These are phyloP conservation scores for Lordiphosa collinella DNA, from an alignment of 1,140 invertebrate genomes.

Conservation along the genomic window DNA sequence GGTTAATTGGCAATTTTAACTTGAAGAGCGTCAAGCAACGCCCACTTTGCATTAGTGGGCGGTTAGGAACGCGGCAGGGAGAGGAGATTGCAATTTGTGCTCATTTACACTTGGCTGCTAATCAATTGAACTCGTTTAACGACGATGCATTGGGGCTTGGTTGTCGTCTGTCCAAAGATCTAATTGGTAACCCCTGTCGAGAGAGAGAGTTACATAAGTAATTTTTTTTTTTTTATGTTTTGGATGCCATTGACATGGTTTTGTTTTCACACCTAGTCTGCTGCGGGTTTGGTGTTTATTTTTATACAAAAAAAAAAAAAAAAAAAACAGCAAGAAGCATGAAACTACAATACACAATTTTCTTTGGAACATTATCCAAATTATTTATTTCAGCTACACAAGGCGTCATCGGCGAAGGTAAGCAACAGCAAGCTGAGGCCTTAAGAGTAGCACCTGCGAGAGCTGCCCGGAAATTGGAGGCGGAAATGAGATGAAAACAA, in stretches of 20 bases:
- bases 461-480: no score
- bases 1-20: conserved; percentile 41
- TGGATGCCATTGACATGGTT: conserved; percentile 11
- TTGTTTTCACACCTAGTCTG: background rate
- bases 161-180: conserved; percentile 9
- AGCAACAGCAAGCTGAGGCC: conserved; percentile 17
- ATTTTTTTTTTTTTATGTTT: background rate
- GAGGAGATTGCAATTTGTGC: conserved; percentile 14
- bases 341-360: conserved; percentile 3
- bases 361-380: conserved; percentile 17
- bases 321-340: background rate
- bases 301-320: background rate
- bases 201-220: conserved; percentile 3
- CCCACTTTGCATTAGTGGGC: conserved; percentile 12
- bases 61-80: background rate
- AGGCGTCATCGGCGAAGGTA: conserved; percentile 72
- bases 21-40: conserved; percentile 6
- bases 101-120: conserved; percentile 69
- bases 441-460: background rate
- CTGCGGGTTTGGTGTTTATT: background rate
- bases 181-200: conserved; percentile 16
- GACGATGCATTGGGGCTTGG: conserved; percentile 27
- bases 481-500: no score
- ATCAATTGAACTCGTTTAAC: conserved; percentile 69
- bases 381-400: conserved; percentile 58